Evolutionary conservation across 2,888 invertebrate species (phyloP), one percentile per base, ranked within the genome.

Genomic region (Coleophora deauratella): DNA sequence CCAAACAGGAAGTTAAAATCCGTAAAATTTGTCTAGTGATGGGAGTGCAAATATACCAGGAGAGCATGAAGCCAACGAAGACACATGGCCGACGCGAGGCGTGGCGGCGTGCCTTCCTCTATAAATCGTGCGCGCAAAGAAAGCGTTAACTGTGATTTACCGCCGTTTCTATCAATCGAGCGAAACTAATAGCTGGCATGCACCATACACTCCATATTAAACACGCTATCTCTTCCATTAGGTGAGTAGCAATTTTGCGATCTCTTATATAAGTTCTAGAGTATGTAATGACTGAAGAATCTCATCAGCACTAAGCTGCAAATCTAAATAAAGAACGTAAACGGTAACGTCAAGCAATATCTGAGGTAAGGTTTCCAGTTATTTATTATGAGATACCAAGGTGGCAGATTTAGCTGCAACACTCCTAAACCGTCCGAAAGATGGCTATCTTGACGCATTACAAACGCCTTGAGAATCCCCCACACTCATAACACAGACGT

Each of bases 111-210:
- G 60, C 62, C 58, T 63, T 59, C 51, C 56, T 55, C 72, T 59
- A 72, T 78, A 78, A 77, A 78, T 80, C 69, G 62, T 55, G 52
- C 47, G 55, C 57, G 70, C 58, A 70, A 73, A 74, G 72, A 77
- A 75, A 73, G 68, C 69, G 68, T 73, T 77, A 77, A 74, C 75
- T 62, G 70, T 77, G 78, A 80, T 78, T 77, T 79, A 77, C 67
- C 55, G 70, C 64, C 67, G 61, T 62, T 65, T 61, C 50, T 62
- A 64, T 62, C 61, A 60, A 52, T 55, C 64, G 63, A 43, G 45
- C 59, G 55, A 57, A 58, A 54, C 56, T 54, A 51, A 54, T 52
- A 46, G 49, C 43, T 47, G 55, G 49, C 46, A 46, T 49, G 44
- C 3, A 6, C 21, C 21, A 21, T 21, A 21, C 21, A 21, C 21